A percentile compares a stretch with the other conserved stretches of the same genome.
Evolutionary conservation across 2,113 vertebrate species (phyloP).

Genomic region (Monarcha castaneiventris): DNA sequence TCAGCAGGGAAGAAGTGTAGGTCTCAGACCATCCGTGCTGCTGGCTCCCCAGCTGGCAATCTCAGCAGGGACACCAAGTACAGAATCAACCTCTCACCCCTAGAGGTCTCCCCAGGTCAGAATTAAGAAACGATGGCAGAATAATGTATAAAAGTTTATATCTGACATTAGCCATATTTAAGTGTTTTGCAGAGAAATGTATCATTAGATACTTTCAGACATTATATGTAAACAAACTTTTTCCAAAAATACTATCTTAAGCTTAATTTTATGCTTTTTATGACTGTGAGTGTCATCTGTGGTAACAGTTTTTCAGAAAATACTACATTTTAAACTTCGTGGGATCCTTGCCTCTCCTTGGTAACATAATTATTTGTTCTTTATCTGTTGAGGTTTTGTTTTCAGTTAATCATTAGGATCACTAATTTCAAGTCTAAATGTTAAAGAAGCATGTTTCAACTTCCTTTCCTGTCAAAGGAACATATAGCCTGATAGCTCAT

Average conservation of each 20-base stretch:
- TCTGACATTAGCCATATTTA: neutral
- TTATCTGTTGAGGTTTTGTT: neutral
- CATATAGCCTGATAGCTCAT: neutral
- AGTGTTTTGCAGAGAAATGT: neutral
- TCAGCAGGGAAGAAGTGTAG: fast-evolving
- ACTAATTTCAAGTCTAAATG: neutral
- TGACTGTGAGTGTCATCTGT: neutral
- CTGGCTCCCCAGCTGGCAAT: neutral
- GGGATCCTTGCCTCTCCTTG: neutral
- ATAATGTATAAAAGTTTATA: neutral
- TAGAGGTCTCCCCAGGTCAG: conserved; percentile 60
- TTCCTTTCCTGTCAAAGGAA: neutral
- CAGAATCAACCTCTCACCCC: conserved; percentile 28
- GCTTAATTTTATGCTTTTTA: neutral
- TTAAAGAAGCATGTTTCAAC: neutral
- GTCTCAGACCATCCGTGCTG: neutral
- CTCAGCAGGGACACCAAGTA: neutral
- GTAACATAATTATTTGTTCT: neutral
- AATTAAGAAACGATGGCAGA: neutral
- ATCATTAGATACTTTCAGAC: neutral
- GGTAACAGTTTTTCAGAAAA: neutral
- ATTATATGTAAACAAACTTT: neutral
- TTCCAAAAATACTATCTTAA: neutral
- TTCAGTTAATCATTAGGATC: neutral
- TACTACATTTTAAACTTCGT: neutral